Evolutionary conservation across 2,797 vertebrate species (phyloP), one percentile per base, ranked within the genome.

Genomic region (Pelobates cultripes): DNA sequence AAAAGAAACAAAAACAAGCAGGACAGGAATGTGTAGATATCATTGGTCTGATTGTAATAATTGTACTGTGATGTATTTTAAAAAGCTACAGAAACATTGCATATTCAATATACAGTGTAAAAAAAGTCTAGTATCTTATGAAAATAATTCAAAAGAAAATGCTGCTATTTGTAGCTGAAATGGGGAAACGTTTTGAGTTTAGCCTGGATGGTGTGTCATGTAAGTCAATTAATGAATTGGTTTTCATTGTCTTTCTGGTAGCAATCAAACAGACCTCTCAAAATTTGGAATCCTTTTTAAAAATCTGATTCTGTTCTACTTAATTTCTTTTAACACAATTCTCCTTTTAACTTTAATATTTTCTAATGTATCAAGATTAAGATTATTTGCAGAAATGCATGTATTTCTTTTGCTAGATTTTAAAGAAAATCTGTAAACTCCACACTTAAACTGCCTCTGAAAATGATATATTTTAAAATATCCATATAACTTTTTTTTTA

Each of bases 191-290:
- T 79, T 4, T 70, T 68, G 9, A n/a, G 75, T 66, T 86, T 79
- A 51, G 78, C 84, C 86, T 67, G 72, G 82, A 88, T 70, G 45
- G 64, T 66, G 78, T 77, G 63, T 78, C 76, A 76, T 81, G n/a
- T 69, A 81, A 86, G 80, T 3, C 8, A 77, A 40, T 82, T 87
- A 92, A 91, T 93, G 92, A 94, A 93, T 93, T 93, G 93, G 90
- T 95, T 94, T 92, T 89, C 90, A 81, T 73, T 86, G 88, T 79
- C 85, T 88, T 83, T 77, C 75, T 86, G 82, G 86, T 72, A 42
- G 86, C 87, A 86, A 14, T 74, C 80, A 82, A 85, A 83, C 72
- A 44, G 41, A 3, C 6, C 41, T 51, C 73, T 70, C 55, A 78
- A 57, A 63, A 15, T 51, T 51, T 61, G 70, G 73, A 28, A 28